Base-by-base conservation (phyloP, 2,797 vertebrate species). In the Lates japonicus region DNA sequence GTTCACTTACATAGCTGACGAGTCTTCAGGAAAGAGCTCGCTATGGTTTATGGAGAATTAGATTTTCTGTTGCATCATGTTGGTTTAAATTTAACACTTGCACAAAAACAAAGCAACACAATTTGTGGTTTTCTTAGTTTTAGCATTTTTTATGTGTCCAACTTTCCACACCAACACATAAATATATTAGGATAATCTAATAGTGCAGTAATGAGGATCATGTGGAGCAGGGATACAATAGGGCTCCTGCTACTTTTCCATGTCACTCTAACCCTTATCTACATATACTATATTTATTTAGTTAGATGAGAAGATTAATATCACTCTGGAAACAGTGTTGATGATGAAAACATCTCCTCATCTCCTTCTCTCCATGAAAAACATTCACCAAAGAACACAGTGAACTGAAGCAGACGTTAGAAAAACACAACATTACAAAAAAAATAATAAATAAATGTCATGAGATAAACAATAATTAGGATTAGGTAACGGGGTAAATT, bases 111-210 rank as follows among this genome's bases (percentile, higher is more conserved):
- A 60, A 59, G 33, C 39, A n/a, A 14, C 31, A 29, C 12, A 31
- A 37, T n/a, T 35, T 17, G 9, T 10, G 33, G 44, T 11, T 58
- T 46, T 29, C 4, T 12, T n/a, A 14, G 37, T 12, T 42, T 10
- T 5, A 17, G 13, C 0, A 2, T 41, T 54, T 67, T 49, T 2
- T 10, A 12, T 41, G 0, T 0, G 12, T 39, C 5, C 8, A 10
- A 4, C 14, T 12, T 67, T 41, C 33, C 39, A 52, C 49, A 74
- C 16, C 41, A 48, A 39, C 74, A 64, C 8, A 55, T 65, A 60
- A 65, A 74, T 29, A 59, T 48, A 62, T 58, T 19, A 51, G 57
- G n/a, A 19, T 82, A 80, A 83, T 83, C 70, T 67, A 76, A 81
- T 78, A 29, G 22, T 51, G 14, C 16, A 12, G 29, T 60, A 59